These are phyloP conservation scores for Heliothis peltigera DNA, from an alignment of 2,888 invertebrate genomes.

Conservation along the genomic window DNA sequence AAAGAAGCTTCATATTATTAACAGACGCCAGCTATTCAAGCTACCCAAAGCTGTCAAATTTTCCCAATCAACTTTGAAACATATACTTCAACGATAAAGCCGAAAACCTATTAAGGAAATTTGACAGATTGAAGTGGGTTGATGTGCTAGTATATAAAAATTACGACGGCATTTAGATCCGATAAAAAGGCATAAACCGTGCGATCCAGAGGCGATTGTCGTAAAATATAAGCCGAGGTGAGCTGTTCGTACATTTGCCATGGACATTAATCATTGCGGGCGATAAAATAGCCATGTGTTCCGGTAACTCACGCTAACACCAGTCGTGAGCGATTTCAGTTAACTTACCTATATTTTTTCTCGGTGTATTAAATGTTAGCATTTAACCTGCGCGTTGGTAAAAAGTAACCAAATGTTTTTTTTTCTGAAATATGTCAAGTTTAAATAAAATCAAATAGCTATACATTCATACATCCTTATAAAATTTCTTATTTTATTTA, in stretches of 20 bases:
- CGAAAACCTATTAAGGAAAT: too few species aligned
- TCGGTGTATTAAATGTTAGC: background rate
- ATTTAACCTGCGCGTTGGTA: background rate
- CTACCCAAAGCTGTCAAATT: too few species aligned
- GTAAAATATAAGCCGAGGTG: slow-evolving; percentile 32
- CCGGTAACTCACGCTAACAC: slow-evolving; percentile 37
- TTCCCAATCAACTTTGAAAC: too few species aligned
- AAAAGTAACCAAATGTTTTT: too few species aligned
- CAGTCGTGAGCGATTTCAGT: slow-evolving; percentile 20
- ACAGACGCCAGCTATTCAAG: too few species aligned
- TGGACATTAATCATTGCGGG: slow-evolving; percentile 53
- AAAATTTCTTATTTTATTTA: too few species aligned
- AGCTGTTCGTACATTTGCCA: slow-evolving; percentile 47
- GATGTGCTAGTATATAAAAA: slow-evolving; percentile 14
- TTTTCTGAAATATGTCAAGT: too few species aligned
- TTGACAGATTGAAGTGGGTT: too few species aligned
- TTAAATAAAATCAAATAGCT: too few species aligned
- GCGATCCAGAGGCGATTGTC: slow-evolving; percentile 16
- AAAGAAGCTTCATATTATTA: too few species aligned
- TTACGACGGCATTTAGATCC: background rate
- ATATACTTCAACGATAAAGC: too few species aligned
- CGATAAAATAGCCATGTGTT: slow-evolving; percentile 47
- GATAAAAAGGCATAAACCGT: slow-evolving; percentile 39
- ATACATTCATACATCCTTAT: too few species aligned
- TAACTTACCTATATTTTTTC: background rate